These are phyloP conservation scores for Brachionus paranguensis DNA, from an alignment of 1,140 invertebrate species.

Conservation along the genomic window DNA sequence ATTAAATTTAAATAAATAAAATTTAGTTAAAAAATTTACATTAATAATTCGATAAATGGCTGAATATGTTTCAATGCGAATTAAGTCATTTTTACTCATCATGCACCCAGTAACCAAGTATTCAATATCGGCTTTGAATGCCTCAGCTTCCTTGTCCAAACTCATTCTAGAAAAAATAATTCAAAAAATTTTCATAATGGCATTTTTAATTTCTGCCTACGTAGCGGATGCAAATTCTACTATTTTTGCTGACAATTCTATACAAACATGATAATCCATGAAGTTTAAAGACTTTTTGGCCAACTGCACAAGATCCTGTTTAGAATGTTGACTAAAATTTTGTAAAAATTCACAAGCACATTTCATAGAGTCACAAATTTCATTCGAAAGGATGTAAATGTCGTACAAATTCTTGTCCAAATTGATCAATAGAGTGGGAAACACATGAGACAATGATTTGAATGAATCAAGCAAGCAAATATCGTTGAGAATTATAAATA, in stretches of 20 bases:
- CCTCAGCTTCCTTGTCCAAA: not conserved
- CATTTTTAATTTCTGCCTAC: not conserved
- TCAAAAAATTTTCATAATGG: not conserved
- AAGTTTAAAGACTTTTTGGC: constrained; percentile 37
- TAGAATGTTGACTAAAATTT: not conserved
- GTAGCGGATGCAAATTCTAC: not conserved
- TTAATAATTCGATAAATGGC: not conserved
- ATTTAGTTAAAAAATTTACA: not conserved
- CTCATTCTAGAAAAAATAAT: not conserved
- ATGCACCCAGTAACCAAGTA: constrained; percentile 29
- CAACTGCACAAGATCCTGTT: not conserved
- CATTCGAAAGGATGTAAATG: not conserved
- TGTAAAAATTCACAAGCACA: constrained; percentile 27
- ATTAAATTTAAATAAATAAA: not conserved
- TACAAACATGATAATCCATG: constrained; percentile 7
- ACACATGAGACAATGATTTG: not conserved
- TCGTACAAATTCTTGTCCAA: constrained; percentile 33
- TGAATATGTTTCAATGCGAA: not conserved
- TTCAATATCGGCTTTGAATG: not conserved
- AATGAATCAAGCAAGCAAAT: constrained; percentile 7
- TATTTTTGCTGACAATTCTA: not conserved
- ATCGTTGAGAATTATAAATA: constrained; percentile 20
- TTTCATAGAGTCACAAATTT: constrained; percentile 35
- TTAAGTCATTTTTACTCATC: constrained; percentile 25
- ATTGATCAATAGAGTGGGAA: constrained; percentile 10